These are phyloP conservation scores for Melieria picta DNA, from an alignment of 2,888 invertebrate genomes.

Conservation along the genomic window DNA sequence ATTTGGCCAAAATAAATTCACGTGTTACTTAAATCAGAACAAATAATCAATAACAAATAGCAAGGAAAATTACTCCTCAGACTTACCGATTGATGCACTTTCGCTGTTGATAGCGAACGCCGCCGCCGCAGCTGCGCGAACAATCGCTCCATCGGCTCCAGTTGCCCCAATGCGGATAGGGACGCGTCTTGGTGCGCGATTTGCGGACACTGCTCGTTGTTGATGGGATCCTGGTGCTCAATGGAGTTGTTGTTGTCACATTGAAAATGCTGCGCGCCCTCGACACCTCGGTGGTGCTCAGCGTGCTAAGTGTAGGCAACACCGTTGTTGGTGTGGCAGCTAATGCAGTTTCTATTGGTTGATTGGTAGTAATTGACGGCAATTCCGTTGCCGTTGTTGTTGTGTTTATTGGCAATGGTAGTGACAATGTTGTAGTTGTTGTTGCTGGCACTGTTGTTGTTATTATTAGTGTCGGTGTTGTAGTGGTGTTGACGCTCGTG, in stretches of 20 bases:
- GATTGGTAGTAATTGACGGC: background rate
- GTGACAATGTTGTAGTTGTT: conserved; percentile 25
- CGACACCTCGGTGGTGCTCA: no score
- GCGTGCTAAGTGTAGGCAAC: no score
- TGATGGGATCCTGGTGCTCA: conserved; percentile 34
- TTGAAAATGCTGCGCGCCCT: background rate
- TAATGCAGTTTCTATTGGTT: background rate
- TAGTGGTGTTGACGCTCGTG: conserved; percentile 13
- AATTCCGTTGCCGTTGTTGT: conserved; percentile 8
- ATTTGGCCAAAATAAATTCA: no score
- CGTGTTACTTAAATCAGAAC: no score
- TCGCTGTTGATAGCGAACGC: conserved; percentile 69
- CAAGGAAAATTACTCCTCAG: background rate
- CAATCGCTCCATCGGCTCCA: conserved; percentile 85
- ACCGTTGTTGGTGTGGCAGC: background rate
- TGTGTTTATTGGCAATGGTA: conserved; percentile 2
- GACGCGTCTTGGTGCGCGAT: conserved; percentile 48
- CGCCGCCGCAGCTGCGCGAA: conserved; percentile 85
- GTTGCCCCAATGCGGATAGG: conserved; percentile 75
- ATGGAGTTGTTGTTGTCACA: conserved; percentile 35
- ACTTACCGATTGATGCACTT: conserved; percentile 63
- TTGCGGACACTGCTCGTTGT: conserved; percentile 48
- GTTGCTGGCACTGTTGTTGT: conserved; percentile 29
- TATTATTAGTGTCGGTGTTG: conserved; percentile 31
- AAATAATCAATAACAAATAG: no score